These are phyloP conservation scores for Xestobium rufovillosum DNA, from an alignment of 2,888 invertebrate species.

Conservation along the genomic window DNA sequence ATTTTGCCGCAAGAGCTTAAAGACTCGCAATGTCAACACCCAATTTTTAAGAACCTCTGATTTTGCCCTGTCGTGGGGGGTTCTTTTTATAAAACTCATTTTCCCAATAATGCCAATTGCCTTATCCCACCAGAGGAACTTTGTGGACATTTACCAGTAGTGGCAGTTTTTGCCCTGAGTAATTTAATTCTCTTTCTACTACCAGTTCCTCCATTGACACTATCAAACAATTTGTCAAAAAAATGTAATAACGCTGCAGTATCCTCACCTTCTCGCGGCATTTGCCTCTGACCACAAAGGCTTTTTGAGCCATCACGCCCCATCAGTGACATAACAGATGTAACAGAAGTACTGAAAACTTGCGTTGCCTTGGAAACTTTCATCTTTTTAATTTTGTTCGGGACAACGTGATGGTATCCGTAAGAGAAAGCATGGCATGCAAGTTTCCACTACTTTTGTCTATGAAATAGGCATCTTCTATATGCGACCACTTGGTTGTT, in stretches of 20 bases:
- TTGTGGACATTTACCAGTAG: background rate
- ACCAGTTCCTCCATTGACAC: slow-evolving; percentile 1
- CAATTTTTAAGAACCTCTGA: background rate
- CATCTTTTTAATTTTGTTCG: slow-evolving; percentile 14
- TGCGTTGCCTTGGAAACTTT: slow-evolving; percentile 14
- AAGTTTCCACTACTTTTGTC: slow-evolving; percentile 2
- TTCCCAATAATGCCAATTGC: background rate
- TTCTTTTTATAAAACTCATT: background rate
- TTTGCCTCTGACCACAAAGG: slow-evolving; percentile 2
- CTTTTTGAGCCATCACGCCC: background rate
- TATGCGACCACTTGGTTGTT: slow-evolving; percentile 10
- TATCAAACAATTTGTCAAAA: slow-evolving; percentile 2
- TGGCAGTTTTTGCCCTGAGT: background rate
- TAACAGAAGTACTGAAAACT: slow-evolving; percentile 15
- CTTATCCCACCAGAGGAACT: background rate
- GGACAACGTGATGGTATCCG: slow-evolving; percentile 11
- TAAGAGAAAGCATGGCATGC: slow-evolving; percentile 6
- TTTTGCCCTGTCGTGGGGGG: background rate
- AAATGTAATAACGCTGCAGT: background rate
- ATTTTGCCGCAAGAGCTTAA: background rate
- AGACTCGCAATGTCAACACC: slow-evolving; percentile 1
- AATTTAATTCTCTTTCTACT: slow-evolving; percentile 1
- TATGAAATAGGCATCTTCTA: slow-evolving; percentile 3
- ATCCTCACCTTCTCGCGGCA: background rate
- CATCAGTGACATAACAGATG: slow-evolving; percentile 6